Percentiles rank a stretch among this genome's conserved stretches.
phyloP scores from a whole-genome alignment of 1,140 invertebrate species.

The Caenorhabditis latens region DNA sequence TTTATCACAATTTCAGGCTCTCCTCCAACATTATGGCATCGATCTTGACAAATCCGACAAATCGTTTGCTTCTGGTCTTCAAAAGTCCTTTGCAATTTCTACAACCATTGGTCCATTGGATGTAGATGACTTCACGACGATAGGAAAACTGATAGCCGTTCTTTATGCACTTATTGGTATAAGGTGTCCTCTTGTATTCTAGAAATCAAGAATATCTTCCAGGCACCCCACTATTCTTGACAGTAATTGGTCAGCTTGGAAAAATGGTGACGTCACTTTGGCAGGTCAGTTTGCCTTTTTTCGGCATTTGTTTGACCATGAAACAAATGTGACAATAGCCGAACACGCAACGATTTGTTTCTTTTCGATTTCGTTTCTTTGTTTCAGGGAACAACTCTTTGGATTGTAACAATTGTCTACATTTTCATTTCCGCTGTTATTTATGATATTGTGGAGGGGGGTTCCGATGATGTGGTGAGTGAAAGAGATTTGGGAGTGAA shows the following conservation, averaged over 20 bases:
- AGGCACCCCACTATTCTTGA: constrained; percentile 51
- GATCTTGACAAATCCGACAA: constrained; percentile 21
- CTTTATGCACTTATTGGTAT: constrained; percentile 59
- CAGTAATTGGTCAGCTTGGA: constrained; percentile 51
- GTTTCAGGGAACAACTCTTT: constrained; percentile 56
- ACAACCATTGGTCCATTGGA: constrained; percentile 63
- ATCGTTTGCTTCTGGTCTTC: constrained; percentile 33
- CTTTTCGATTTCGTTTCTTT: constrained; percentile 16
- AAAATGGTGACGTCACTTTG: constrained; percentile 60
- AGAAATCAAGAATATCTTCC: not conserved
- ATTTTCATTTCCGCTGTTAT: constrained; percentile 59
- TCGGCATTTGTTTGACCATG: not conserved
- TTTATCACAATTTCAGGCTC: not conserved
- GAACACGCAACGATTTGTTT: not conserved
- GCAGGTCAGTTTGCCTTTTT: constrained; percentile 41
- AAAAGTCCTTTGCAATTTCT: constrained; percentile 54
- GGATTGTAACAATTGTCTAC: constrained; percentile 48
- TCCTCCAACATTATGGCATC: constrained; percentile 41
- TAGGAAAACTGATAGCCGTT: constrained; percentile 57
- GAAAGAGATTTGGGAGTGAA: not conserved
- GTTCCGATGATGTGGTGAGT: constrained; percentile 55
- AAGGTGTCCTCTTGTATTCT: not conserved
- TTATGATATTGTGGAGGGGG: constrained; percentile 62
- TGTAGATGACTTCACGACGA: constrained; percentile 55
- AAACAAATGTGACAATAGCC: not conserved